Evolutionary conservation across 30 jellyfish, hydroid and myxozoan genomes (phyloP).

Genomic region (Aurelia aurita): DNA sequence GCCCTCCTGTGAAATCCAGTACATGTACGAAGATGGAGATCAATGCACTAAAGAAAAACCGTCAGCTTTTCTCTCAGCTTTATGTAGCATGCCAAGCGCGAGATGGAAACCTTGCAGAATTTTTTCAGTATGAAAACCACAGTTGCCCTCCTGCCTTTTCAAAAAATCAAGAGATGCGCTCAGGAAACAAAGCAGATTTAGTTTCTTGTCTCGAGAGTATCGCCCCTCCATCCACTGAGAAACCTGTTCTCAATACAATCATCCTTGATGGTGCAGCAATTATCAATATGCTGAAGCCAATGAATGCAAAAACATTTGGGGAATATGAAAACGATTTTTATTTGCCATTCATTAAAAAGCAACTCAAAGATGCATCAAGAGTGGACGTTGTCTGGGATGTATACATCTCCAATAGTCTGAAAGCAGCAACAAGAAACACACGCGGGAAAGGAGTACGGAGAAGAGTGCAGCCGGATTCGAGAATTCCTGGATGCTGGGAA

Average conservation of each 20-base stretch:
- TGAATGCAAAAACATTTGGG: slow-evolving; percentile 10
- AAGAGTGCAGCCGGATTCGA: slow-evolving; percentile 36
- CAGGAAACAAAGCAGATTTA: slow-evolving; percentile 27
- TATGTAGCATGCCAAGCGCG: slow-evolving; percentile 56
- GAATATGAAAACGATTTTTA: slow-evolving; percentile 19
- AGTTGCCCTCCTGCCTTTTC: slow-evolving; percentile 39
- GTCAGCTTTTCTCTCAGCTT: slow-evolving; percentile 26
- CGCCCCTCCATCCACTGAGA: neutral
- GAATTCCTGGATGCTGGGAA: slow-evolving; percentile 36
- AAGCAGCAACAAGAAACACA: slow-evolving; percentile 20
- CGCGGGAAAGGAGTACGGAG: slow-evolving; percentile 75
- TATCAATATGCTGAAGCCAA: slow-evolving; percentile 35
- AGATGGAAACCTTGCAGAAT: slow-evolving; percentile 36
- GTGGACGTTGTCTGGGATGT: slow-evolving; percentile 76
- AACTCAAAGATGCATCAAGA: slow-evolving; percentile 26
- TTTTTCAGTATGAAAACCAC: slow-evolving; percentile 24
- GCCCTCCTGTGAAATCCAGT: neutral
- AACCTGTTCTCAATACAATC: neutral
- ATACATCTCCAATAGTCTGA: slow-evolving; percentile 32
- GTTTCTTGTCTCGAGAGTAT: slow-evolving; percentile 4
- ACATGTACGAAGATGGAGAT: neutral
- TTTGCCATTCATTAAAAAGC: slow-evolving; percentile 15
- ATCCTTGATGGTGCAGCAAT: slow-evolving; percentile 50
- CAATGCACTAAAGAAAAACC: slow-evolving; percentile 10
- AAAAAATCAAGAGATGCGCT: neutral